Conservation (phyloP, 2,888 invertebrate species). For the Hydroisotoma schaefferi region DNA sequence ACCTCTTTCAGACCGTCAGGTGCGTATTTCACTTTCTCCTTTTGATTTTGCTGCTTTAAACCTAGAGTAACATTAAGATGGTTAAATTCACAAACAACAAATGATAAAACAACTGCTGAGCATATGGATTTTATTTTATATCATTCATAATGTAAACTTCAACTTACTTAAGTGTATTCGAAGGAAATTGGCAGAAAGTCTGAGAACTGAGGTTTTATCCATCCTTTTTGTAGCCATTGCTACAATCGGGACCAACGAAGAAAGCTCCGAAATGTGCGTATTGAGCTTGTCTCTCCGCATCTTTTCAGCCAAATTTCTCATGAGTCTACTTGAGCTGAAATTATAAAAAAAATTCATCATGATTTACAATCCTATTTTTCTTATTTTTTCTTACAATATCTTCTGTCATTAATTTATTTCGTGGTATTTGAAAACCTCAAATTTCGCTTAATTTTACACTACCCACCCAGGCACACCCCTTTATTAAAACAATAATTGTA, state of each 20-base stretch:
- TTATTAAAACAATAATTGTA: no score
- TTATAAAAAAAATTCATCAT: constrained; percentile 18
- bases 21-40: constrained; percentile 25
- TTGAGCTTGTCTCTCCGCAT: constrained; percentile 85
- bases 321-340: constrained; percentile 62
- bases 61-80: constrained; percentile 23
- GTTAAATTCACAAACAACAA: background rate
- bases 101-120: background rate
- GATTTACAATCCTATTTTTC: no score
- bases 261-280: constrained; percentile 75
- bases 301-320: constrained; percentile 86
- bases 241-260: constrained; percentile 77
- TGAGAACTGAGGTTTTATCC: constrained; percentile 85
- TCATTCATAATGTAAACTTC: background rate
- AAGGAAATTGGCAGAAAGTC: constrained; percentile 80
- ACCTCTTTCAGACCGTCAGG: constrained; percentile 36
- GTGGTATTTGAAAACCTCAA: no score
- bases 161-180: constrained; percentile 60
- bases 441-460: no score
- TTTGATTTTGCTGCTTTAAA: constrained; percentile 47
- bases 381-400: no score
- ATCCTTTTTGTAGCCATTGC: constrained; percentile 75
- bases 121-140: background rate
- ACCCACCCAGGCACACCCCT: no score
- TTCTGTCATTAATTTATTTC: no score